Evolutionary conservation across 1,140 invertebrate species (phyloP), one percentile per base, ranked within the genome.

Genomic region (Stenopsyche tienmushanensis): DNA sequence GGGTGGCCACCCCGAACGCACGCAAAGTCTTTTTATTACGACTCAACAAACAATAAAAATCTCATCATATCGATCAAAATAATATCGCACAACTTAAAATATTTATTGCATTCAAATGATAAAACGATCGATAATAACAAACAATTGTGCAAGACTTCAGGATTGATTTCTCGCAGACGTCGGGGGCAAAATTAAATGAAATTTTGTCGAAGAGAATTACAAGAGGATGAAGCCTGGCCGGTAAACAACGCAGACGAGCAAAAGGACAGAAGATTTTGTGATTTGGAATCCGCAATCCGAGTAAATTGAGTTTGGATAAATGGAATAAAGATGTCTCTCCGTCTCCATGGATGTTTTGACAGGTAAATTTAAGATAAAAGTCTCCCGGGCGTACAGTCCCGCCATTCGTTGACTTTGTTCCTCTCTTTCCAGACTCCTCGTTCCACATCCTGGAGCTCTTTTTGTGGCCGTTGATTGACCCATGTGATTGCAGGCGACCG

Each of bases 391-490:
- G 29, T 34, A 13, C 29, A 13, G 29, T 21, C 7, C 45, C n/a
- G 7, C n/a, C 45, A 17, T n/a, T n/a, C n/a, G n/a, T n/a, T n/a
- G n/a, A n/a, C n/a, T n/a, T n/a, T n/a, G n/a, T n/a, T n/a, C n/a
- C n/a, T n/a, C n/a, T n/a, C n/a, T n/a, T n/a, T 20, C 57, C 13
- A 21, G 41, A 42, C 15, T 17, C 53, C 45, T 21, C 45, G 45
- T 8, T 49, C 49, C 26, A 23, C 29, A 34, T 49, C 45, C 55
- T 23, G 29, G 17, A 49, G 65, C 58, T 62, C 67, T 65, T 69
- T 66, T 63, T 55, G 58, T 64, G 64, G 67, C 52, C 59, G 44
- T 65, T 69, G 67, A 69, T 69, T 69, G 67, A 69, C 64, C 67
- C 67, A 62, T 65, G 67, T 69, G 67, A 69, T 66, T 69, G 64